These are phyloP conservation scores for Epinotia demarniana DNA, from an alignment of 2,888 invertebrate species.

Conservation along the genomic window DNA sequence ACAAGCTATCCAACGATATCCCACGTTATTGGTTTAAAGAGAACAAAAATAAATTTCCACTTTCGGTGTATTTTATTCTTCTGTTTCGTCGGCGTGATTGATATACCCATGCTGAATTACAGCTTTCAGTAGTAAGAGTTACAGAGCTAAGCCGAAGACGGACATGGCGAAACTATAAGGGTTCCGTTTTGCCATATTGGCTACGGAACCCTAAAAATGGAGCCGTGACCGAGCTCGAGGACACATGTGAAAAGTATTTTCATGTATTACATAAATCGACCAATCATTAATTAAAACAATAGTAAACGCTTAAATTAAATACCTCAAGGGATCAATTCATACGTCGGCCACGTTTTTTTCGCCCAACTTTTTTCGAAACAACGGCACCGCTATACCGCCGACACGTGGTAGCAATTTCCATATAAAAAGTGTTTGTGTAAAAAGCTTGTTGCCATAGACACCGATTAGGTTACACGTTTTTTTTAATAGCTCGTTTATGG, in stretches of 20 bases:
- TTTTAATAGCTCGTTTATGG: constrained; percentile 31
- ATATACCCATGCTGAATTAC: too few relatives aligned
- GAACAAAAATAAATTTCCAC: too few relatives aligned
- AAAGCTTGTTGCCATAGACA: constrained; percentile 22
- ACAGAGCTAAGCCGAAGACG: too few relatives aligned
- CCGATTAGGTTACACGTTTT: constrained; percentile 36
- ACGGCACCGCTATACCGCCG: constrained; percentile 17
- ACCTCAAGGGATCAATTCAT: constrained; percentile 16
- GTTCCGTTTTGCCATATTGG: too few relatives aligned
- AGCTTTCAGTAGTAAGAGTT: too few relatives aligned
- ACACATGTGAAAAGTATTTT: background rate
- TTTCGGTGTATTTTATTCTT: too few relatives aligned
- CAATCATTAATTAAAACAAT: constrained; percentile 19
- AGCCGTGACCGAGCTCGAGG: too few relatives aligned
- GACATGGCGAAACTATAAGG: too few relatives aligned
- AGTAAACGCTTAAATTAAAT: background rate
- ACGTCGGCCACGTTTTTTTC: constrained; percentile 29
- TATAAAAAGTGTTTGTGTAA: constrained; percentile 19
- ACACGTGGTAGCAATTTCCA: constrained; percentile 31
- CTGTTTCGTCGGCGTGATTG: too few relatives aligned
- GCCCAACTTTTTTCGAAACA: constrained; percentile 27
- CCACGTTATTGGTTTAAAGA: too few relatives aligned
- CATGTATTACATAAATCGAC: background rate
- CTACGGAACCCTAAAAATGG: too few relatives aligned
- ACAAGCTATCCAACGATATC: too few relatives aligned